These are phyloP conservation scores for Macrophya alboannulata DNA, from an alignment of 2,888 invertebrate genomes.

Conservation along the genomic window DNA sequence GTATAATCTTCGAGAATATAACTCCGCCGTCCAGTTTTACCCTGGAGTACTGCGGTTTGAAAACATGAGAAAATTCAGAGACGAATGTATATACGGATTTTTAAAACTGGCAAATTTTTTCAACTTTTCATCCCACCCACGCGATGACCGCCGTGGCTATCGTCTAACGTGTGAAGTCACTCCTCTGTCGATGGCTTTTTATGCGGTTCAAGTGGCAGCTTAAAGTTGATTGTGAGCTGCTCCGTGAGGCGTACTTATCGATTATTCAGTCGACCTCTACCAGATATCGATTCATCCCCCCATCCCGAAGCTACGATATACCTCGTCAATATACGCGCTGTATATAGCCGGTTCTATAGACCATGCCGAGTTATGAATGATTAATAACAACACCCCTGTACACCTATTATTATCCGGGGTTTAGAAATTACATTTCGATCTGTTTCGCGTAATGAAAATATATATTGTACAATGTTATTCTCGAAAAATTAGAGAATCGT, in stretches of 20 bases:
- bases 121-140: neutral
- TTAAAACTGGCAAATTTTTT: neutral
- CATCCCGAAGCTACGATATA: neutral
- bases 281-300: conserved; percentile 49
- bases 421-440: conserved; percentile 12
- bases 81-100: neutral
- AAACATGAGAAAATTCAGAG: neutral
- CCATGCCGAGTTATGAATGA: conserved; percentile 38
- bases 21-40: neutral
- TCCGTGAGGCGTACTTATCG: conserved; percentile 40
- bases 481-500: neutral
- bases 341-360: conserved; percentile 8
- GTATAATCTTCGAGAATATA: neutral
- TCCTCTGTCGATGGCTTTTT: conserved; percentile 43
- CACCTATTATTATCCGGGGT: neutral
- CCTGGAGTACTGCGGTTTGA: neutral
- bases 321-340: conserved; percentile 2
- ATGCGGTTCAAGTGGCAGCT: conserved; percentile 47
- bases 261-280: conserved; percentile 53
- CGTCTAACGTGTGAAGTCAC: conserved; percentile 1
- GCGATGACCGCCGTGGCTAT: neutral
- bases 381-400: conserved; percentile 29
- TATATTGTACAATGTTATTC: neutral
- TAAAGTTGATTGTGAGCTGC: conserved; percentile 43
- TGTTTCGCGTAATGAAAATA: neutral